Evolutionary conservation across 2,113 vertebrate species (phyloP).

Genomic region (Lophotis ruficrista): DNA sequence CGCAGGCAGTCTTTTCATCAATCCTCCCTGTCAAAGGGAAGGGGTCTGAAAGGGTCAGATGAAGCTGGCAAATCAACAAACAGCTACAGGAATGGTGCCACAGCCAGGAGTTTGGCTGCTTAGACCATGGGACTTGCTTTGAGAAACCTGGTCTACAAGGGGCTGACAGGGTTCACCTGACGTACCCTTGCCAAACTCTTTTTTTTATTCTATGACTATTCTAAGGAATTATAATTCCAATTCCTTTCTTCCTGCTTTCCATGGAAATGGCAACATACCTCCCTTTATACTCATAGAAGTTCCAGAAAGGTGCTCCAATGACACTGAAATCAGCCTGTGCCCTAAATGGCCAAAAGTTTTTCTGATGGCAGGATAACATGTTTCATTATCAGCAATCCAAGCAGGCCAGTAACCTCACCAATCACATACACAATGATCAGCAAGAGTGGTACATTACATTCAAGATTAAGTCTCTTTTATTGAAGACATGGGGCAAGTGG

Average conservation of each 20-base stretch:
- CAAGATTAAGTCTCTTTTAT: not conserved
- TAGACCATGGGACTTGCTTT: too few relatives aligned
- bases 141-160: too few relatives aligned
- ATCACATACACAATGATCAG: not conserved
- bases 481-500: not conserved
- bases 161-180: too few relatives aligned
- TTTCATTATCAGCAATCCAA: not conserved
- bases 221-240: not conserved
- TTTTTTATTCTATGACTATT: not conserved
- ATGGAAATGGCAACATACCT: not conserved
- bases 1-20: too few relatives aligned
- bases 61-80: too few relatives aligned
- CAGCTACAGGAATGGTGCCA: too few relatives aligned
- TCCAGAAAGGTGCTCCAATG: not conserved
- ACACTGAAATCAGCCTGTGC: not conserved
- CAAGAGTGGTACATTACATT: not conserved
- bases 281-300: not conserved
- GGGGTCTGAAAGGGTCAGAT: too few relatives aligned
- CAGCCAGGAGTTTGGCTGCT: too few relatives aligned
- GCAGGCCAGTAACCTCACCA: not conserved
- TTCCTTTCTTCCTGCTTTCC: not conserved
- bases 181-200: not conserved
- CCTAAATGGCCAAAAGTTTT: not conserved
- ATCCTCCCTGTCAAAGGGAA: too few relatives aligned
- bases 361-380: not conserved